These are phyloP conservation scores for Dichetophora obliterata DNA, from an alignment of 2,888 invertebrate species.

Conservation along the genomic window DNA sequence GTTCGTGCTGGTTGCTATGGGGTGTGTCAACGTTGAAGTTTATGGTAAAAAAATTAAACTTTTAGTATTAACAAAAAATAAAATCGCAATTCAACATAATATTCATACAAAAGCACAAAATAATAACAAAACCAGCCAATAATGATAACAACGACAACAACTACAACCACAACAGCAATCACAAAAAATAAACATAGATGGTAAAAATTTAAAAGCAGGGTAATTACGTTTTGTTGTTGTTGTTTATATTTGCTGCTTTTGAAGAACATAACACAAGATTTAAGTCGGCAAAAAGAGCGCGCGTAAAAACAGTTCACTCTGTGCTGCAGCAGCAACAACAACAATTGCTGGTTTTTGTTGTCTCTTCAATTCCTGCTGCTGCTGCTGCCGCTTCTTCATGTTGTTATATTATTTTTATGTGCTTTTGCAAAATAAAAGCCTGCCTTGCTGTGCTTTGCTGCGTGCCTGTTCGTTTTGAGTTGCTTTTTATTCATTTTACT, in stretches of 20 bases:
- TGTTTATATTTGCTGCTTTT: neutral
- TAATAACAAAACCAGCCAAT: constrained; percentile 11
- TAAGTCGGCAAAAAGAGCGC: neutral
- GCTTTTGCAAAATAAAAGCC: constrained; percentile 18
- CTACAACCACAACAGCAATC: neutral
- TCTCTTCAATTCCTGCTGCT: neutral
- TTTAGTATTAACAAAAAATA: no score
- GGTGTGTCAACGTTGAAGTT: no score
- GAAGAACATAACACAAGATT: no score
- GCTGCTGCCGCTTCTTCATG: neutral
- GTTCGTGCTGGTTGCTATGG: no score
- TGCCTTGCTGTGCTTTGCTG: constrained; percentile 30
- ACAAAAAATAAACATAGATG: neutral
- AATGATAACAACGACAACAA: constrained; percentile 40
- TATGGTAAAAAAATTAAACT: no score
- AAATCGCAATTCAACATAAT: no score
- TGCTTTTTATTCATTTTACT: constrained; percentile 48
- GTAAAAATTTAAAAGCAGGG: neutral
- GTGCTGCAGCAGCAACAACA: neutral
- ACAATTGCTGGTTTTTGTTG: constrained; percentile 9
- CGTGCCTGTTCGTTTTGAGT: constrained; percentile 45
- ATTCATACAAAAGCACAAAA: no score
- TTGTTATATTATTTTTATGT: constrained; percentile 15
- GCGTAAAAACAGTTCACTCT: neutral
- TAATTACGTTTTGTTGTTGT: neutral